A percentile compares a stretch with the other conserved stretches of the same genome.
Conservation (phyloP, 2,113 vertebrate species). For the Colius striatus region DNA sequence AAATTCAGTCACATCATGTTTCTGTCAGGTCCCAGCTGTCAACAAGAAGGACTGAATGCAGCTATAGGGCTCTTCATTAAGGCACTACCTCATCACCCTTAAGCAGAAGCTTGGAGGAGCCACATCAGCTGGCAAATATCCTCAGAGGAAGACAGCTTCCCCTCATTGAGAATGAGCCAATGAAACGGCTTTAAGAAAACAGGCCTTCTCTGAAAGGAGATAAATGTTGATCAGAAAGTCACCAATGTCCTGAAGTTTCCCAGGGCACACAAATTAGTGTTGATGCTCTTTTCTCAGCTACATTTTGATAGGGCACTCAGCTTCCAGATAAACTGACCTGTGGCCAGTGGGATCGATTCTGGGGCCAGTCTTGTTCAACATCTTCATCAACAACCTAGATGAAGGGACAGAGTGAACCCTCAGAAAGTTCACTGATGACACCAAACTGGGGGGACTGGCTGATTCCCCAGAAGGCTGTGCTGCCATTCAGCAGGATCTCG, state of each 20-base stretch:
- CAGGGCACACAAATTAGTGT: fast-evolving
- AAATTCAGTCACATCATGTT: not conserved
- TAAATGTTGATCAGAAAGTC: not conserved
- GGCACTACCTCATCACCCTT: not conserved
- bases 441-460: too few relatives aligned
- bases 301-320: not conserved
- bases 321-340: not conserved
- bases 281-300: not conserved
- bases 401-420: too few relatives aligned
- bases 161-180: not conserved
- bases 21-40: not conserved
- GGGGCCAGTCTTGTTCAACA: too few relatives aligned
- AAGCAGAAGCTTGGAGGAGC: not conserved
- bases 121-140: not conserved
- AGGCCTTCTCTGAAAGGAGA: not conserved
- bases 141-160: not conserved
- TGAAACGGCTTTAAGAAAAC: not conserved
- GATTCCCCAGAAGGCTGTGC: too few relatives aligned
- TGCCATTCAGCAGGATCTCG: too few relatives aligned
- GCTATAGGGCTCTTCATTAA: not conserved
- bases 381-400: too few relatives aligned
- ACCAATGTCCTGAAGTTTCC: not conserved
- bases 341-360: too few relatives aligned
- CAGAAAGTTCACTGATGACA: too few relatives aligned
- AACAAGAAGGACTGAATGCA: not conserved